Evolutionary conservation across 2,797 vertebrate species (phyloP).

Genomic region (Falco novaeseelandiae): DNA sequence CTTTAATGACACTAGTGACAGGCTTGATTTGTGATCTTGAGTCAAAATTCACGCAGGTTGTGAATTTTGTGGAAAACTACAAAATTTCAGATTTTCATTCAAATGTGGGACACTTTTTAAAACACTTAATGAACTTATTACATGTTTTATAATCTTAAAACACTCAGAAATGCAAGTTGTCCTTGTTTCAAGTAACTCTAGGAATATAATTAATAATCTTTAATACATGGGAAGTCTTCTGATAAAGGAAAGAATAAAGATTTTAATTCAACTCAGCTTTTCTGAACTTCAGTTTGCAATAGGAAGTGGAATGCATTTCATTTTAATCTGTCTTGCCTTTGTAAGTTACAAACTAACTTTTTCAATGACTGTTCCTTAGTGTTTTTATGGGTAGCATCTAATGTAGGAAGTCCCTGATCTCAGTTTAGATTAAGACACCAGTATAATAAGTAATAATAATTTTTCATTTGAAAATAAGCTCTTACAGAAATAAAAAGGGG

Average conservation of each 20-base stretch:
- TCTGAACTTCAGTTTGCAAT: not conserved
- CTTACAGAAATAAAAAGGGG: not conserved
- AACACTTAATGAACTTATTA: not conserved
- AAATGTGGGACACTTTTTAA: not conserved
- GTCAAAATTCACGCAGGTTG: not conserved
- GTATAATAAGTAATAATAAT: not conserved
- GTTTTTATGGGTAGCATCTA: not conserved
- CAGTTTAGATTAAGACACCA: not conserved
- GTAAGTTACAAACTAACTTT: not conserved
- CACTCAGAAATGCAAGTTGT: not conserved
- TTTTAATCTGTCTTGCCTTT: not conserved
- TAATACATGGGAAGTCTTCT: not conserved
- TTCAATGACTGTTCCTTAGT: not conserved
- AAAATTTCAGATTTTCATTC: not conserved
- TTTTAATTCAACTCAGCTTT: not conserved
- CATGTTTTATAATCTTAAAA: not conserved
- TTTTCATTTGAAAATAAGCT: not conserved
- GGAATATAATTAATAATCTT: not conserved
- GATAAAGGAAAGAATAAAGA: not conserved
- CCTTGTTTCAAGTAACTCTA: not conserved
- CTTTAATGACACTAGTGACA: not conserved
- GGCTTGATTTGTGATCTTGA: not conserved
- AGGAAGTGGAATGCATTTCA: not conserved
- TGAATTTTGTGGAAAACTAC: not conserved
- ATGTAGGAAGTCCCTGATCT: not conserved